Conservation (phyloP, 1,140 invertebrate species). For the Probaryconus sp. region DNA sequence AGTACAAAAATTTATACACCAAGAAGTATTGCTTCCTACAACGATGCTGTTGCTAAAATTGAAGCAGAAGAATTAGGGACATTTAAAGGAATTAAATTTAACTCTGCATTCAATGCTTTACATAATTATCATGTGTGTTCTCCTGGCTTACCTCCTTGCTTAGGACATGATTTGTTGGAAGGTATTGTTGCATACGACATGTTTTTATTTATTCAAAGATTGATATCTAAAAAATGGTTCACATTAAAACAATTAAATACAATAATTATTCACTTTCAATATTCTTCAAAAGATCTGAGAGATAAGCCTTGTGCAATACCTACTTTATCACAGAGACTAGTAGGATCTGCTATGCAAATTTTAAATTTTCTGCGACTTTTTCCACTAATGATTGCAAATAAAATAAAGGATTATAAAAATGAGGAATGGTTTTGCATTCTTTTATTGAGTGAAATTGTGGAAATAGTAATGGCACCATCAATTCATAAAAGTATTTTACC, state of each 20-base stretch:
- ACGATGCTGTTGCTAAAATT: slow-evolving; percentile 36
- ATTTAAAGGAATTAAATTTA: slow-evolving; percentile 45
- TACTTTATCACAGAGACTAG: slow-evolving; percentile 9
- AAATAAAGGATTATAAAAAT: slow-evolving; percentile 34
- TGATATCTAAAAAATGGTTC: slow-evolving; percentile 52
- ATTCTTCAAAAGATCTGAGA: slow-evolving; percentile 42
- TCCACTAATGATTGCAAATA: slow-evolving; percentile 40
- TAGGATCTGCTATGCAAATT: slow-evolving; percentile 40
- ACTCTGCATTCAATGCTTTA: slow-evolving; percentile 50
- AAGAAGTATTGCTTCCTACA: slow-evolving; percentile 52
- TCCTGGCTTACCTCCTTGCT: slow-evolving; percentile 55
- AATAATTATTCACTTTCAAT: slow-evolving; percentile 43
- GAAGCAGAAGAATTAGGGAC: slow-evolving; percentile 2
- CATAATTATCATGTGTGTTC: slow-evolving; percentile 38
- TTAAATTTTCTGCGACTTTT: slow-evolving; percentile 44
- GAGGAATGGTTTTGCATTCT: slow-evolving; percentile 40
- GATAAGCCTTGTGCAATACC: slow-evolving; percentile 49
- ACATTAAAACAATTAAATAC: slow-evolving; percentile 38
- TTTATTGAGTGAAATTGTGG: slow-evolving; percentile 51
- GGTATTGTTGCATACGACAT: slow-evolving; percentile 58
- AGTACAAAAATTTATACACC: slow-evolving; percentile 21
- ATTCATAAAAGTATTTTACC: slow-evolving; percentile 44
- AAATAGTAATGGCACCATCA: slow-evolving; percentile 54
- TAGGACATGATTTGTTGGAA: slow-evolving; percentile 60
- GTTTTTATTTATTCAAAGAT: slow-evolving; percentile 39